phyloP scores from a whole-genome alignment of 2,113 vertebrate genomes.

The Delphinus delphis region DNA sequence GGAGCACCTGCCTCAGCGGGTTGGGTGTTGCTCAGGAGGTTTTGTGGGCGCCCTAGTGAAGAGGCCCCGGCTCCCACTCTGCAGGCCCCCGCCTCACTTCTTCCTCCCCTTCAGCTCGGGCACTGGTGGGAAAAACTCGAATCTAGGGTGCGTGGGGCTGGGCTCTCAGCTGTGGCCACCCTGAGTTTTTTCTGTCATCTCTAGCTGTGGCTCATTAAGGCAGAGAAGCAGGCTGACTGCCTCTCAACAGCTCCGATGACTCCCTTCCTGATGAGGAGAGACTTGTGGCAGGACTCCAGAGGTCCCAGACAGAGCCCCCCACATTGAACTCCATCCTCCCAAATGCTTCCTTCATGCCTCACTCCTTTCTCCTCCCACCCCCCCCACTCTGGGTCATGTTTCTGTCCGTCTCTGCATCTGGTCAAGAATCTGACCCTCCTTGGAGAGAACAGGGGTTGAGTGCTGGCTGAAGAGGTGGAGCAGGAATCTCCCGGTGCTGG shows the following conservation, averaged over 20 bases:
- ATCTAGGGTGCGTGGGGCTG: neutral
- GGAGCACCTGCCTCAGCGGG: conserved; percentile 22
- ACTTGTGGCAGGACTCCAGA: conserved; percentile 5
- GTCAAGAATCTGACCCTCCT: neutral
- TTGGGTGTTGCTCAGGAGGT: neutral
- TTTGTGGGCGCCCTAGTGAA: neutral
- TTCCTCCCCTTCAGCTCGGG: neutral
- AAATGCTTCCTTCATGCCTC: neutral
- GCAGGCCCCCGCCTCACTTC: neutral
- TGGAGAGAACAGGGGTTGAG: neutral
- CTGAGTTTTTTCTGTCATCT: neutral
- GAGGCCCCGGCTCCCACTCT: neutral
- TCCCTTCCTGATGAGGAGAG: conserved; percentile 54
- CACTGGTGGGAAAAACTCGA: neutral
- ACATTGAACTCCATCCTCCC: neutral
- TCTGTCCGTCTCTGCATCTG: neutral
- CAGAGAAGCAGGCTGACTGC: conserved; percentile 50
- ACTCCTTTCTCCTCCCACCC: neutral
- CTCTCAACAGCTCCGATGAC: conserved; percentile 32
- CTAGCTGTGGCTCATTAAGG: conserved; percentile 26
- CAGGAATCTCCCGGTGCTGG: neutral
- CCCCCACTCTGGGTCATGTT: neutral
- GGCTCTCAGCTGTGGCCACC: neutral
- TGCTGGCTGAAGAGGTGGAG: neutral
- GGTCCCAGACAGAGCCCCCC: neutral